Conservation (phyloP, 1,140 invertebrate genomes). For the Steinernema feltiae region DNA sequence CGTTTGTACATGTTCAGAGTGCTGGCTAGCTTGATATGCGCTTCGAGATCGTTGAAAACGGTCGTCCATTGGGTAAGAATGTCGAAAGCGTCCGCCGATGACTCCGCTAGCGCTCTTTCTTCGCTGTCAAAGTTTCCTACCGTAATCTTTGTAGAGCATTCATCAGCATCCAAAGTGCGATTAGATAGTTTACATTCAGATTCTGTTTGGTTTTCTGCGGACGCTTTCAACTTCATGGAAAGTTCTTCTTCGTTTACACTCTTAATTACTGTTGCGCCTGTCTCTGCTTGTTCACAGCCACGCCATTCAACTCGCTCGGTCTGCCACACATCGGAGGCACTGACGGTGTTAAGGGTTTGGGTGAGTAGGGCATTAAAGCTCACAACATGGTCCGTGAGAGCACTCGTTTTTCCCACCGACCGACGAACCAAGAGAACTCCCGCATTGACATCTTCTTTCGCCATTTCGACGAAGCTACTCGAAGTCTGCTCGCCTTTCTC, state of each 20-base stretch:
- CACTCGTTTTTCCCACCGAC: conserved; percentile 19
- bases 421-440: conserved; percentile 32
- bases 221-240: conserved; percentile 18
- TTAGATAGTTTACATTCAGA: conserved; percentile 5
- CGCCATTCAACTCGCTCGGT: conserved; percentile 21
- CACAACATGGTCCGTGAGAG: conserved; percentile 24
- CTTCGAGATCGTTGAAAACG: conserved; percentile 41
- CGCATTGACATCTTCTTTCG: conserved; percentile 22
- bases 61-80: conserved; percentile 37
- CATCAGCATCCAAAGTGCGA: background rate
- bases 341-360: conserved; percentile 28
- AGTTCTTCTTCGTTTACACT: conserved; percentile 17
- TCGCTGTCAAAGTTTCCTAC: background rate
- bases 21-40: conserved; percentile 25
- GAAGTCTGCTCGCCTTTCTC: background rate
- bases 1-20: conserved; percentile 31
- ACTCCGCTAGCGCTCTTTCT: background rate
- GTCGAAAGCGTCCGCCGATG: background rate
- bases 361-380: conserved; percentile 16
- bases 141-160: background rate
- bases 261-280: conserved; percentile 20
- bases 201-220: conserved; percentile 23
- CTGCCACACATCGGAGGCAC: conserved; percentile 14
- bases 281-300: background rate
- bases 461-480: conserved; percentile 3